Evolutionary conservation across 2,888 invertebrate species (phyloP), one percentile per base, ranked within the genome.

Genomic region (Tineola bisselliella): DNA sequence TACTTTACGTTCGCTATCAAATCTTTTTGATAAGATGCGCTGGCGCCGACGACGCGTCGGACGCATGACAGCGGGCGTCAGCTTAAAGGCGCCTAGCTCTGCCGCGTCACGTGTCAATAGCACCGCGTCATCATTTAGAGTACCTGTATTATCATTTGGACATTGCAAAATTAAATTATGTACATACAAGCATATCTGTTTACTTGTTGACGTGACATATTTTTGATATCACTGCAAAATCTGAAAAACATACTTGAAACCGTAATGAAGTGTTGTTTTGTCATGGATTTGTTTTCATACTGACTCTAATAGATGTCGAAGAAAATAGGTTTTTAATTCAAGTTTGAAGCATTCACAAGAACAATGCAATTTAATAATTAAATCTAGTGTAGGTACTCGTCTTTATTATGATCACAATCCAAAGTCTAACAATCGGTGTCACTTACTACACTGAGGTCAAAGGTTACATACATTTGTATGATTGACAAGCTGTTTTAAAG

Each of bases 11-110:
- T 48, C 15, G 54, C 25, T 54, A 54, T 54, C 54, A 54, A 54
- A 18, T 25, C 54, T 8, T 54, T 25, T 25, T 25, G 54, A 54
- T 54, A 54, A 54, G 58, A 17, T 58, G 58, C 58, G 58, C 58
- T 30, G 58, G 58, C 58, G 58, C 33, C 33, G 58, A 4, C 3
- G 58, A 18, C 54, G 13, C 17, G 48, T 15, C 17, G n/a, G 58
- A 18, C 54, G 13, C 17, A 15, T 15, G 10, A 17, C 48, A 10
- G 48, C 33, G 13, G 58, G 54, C 54, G 54, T 18, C 52, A 52
- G n/a, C 13, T 25, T 25, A 2, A 4, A 25, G 25, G 25, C 25
- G 25, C 38, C 38, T 10, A 38, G 8, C 13, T 48, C 18, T 10
- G 10, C 48, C 3, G 25, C 56, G 56, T 56, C 56, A 56, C 25